Evolutionary conservation across 2,888 invertebrate species (phyloP).

Genomic region (Phalera bucephala): DNA sequence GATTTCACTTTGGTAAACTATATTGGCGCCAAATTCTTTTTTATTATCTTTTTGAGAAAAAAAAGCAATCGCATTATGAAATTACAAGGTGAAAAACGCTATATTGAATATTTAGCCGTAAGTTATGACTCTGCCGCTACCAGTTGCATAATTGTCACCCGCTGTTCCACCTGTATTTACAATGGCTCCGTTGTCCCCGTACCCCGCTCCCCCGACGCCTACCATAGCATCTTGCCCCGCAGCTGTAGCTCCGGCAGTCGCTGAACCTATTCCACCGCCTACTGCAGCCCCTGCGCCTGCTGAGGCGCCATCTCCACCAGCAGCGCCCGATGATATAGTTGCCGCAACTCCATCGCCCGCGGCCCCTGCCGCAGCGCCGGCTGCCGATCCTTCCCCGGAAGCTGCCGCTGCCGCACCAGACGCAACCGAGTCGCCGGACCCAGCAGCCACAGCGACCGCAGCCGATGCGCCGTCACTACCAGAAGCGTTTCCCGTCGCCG

Average conservation of each 20-base stretch:
- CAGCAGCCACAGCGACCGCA: neutral
- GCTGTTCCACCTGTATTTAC: no score
- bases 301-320: neutral
- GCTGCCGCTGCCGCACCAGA: neutral
- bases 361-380: conserved; percentile 34
- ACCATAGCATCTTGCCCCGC: neutral
- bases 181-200: neutral
- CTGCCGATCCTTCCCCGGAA: conserved; percentile 35
- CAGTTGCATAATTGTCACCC: no score
- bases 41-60: no score
- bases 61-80: no score
- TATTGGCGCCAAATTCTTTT: no score
- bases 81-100: no score
- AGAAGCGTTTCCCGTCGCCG: no score
- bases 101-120: neutral
- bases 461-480: no score
- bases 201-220: neutral
- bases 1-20: no score
- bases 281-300: conserved; percentile 15
- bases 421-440: neutral
- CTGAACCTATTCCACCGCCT: neutral
- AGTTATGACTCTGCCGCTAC: neutral
- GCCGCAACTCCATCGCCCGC: conserved; percentile 20
- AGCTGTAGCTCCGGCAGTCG: neutral
- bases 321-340: conserved; percentile 3